Evolutionary conservation across 35 echinoderm and acorn worm genomes (phyloP).

Genomic region (Strongylocentrotus purpuratus): DNA sequence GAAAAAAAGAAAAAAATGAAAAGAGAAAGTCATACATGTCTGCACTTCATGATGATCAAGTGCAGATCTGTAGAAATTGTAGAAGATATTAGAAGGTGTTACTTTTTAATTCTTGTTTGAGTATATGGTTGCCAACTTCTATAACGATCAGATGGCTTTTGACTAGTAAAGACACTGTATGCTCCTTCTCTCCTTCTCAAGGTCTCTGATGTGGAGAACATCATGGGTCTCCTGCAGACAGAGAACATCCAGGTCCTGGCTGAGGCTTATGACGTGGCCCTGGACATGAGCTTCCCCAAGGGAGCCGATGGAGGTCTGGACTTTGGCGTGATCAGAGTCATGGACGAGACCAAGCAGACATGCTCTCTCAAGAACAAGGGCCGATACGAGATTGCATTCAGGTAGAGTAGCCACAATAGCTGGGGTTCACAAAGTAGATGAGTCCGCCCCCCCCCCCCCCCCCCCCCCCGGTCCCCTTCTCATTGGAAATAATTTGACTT

Average conservation of each 20-base stretch:
- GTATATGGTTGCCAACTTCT: no score
- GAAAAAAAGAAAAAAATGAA: no score
- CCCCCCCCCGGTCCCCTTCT: no score
- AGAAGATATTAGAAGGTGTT: no score
- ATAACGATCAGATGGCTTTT: no score
- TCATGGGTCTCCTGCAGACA: conserved; percentile 98
- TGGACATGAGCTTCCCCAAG: conserved; percentile 99
- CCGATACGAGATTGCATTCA: conserved; percentile 98
- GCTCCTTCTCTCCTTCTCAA: conserved; percentile 43
- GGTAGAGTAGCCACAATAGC: conserved; percentile 33
- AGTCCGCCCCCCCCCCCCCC: no score
- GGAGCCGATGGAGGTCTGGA: conserved; percentile 96
- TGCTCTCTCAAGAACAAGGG: conserved; percentile 99
- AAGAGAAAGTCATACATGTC: no score
- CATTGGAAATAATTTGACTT: no score
- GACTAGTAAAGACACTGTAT: background rate
- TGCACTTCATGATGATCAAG: no score
- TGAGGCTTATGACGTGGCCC: conserved; percentile 95
- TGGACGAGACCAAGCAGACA: conserved; percentile 99
- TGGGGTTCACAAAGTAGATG: no score
- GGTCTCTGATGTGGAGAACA: conserved; percentile 98
- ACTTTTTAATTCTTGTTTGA: no score
- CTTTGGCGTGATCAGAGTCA: conserved; percentile 97
- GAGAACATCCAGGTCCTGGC: conserved; percentile 98
- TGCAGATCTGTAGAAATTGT: no score